These are phyloP conservation scores for Cheiracanthium punctorium DNA, from an alignment of 2,888 invertebrate species.

Conservation along the genomic window DNA sequence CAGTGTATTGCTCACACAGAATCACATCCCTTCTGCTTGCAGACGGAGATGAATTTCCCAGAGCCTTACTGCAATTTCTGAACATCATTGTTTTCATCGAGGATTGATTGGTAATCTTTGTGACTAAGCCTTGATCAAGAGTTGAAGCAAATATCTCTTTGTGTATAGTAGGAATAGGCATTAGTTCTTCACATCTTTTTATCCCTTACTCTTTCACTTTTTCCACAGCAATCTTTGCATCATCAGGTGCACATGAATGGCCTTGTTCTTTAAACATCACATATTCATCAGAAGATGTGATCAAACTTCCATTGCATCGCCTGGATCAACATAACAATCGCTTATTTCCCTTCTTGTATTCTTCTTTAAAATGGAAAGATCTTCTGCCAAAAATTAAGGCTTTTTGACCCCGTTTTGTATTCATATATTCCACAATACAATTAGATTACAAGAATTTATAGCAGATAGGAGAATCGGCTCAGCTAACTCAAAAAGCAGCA, in stretches of 20 bases:
- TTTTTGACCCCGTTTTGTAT: not conserved
- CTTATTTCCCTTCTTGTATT: constrained; percentile 1
- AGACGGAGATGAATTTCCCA: no score
- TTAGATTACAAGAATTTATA: no score
- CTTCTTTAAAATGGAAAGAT: constrained; percentile 19
- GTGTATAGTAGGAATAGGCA: constrained; percentile 5
- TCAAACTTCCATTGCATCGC: not conserved
- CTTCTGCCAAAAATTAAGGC: constrained; percentile 13
- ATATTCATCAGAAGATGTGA: not conserved
- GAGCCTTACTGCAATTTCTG: no score
- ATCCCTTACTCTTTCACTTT: constrained; percentile 9
- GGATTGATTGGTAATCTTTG: no score
- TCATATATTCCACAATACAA: no score
- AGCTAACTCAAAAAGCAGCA: not conserved
- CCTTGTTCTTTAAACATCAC: not conserved
- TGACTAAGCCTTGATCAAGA: no score
- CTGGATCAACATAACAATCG: constrained; percentile 13
- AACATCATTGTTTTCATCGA: no score
- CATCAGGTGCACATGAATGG: constrained; percentile 10
- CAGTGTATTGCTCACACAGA: no score
- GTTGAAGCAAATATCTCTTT: constrained; percentile 1
- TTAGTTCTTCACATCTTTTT: not conserved
- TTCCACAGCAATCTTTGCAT: constrained; percentile 14
- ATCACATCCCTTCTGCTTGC: no score
- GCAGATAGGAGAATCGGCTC: not conserved